Base-by-base conservation (phyloP, 1,140 invertebrate genomes). In the Megathymus violae region DNA sequence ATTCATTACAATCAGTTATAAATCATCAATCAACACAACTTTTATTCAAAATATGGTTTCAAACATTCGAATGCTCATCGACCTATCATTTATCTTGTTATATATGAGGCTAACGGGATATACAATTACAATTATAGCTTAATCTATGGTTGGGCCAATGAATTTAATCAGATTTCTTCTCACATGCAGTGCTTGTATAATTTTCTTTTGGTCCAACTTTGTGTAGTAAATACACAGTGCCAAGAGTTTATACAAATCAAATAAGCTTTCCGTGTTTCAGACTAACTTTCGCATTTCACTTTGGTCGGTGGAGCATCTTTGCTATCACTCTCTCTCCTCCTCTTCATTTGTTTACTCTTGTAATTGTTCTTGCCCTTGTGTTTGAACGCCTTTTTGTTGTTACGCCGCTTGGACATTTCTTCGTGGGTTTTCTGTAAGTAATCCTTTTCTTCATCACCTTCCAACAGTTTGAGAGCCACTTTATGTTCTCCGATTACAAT, bases 361-460 rank as follows among this genome's bases (percentile, higher is more conserved):
- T 61, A 70, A 31, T 85, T 75, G 17, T 11, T 17, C 40, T 67
- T 81, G 0, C 80, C 78, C 19, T 76, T 82, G 31, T 83, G 74
- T 48, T 91, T 88, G 60, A 88, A 84, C 38, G 88, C 92, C 5
- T 82, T 89, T 50, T 77, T 76, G 47, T 84, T 80, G 15, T 86
- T 90, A 65, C 93, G 93, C 16, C 91, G 81, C 71, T 93, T 93
- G 7, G 87, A 84, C 80, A 95, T 94, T 50, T 94, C 91, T 71
- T 94, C 93, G 17, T 93, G 82, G 15, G 93, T 94, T 76, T 94
- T 95, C 10, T 92, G 82, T 17, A 96, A 86, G 68, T 95, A 95
- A 22, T 91, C 84, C 11, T 93, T 92, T 76, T 96, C 95, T 80
- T 96, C 95, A 15, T 95, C 94, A 0, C 93, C 94, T 76, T 94